A percentile compares a stretch with the other conserved stretches of the same genome.
These are phyloP conservation scores for Lapara coniferarum DNA, from an alignment of 2,888 invertebrate genomes.

Conservation along the genomic window DNA sequence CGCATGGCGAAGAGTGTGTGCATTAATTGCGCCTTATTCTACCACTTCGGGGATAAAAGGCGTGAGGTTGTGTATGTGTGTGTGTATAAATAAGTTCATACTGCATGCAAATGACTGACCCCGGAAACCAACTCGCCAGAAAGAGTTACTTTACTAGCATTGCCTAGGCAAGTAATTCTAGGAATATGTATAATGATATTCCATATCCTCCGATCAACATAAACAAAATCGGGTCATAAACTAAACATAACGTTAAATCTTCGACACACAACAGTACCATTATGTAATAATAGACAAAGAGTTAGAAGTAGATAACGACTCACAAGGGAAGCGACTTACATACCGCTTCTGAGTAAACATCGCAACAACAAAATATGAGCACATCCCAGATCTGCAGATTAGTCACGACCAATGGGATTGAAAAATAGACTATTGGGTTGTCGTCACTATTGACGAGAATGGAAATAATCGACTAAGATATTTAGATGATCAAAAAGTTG, in stretches of 20 bases:
- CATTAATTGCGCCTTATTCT: too few relatives aligned
- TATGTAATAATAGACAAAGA: constrained; percentile 1
- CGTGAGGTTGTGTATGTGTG: too few relatives aligned
- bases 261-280: not conserved
- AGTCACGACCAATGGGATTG: not conserved
- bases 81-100: too few relatives aligned
- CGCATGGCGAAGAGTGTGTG: too few relatives aligned
- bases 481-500: not conserved
- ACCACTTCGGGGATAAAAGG: too few relatives aligned
- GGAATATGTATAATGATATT: too few relatives aligned
- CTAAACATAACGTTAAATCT: not conserved
- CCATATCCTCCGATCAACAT: not conserved
- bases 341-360: constrained; percentile 17
- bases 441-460: not conserved
- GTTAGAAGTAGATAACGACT: not conserved
- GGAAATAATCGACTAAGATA: not conserved
- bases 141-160: too few relatives aligned
- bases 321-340: constrained; percentile 14
- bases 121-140: too few relatives aligned
- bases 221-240: not conserved
- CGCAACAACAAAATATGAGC: constrained; percentile 13
- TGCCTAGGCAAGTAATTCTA: too few relatives aligned
- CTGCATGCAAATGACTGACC: too few relatives aligned
- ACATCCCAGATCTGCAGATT: constrained; percentile 19
- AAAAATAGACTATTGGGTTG: not conserved